phyloP scores from a whole-genome alignment of 2,113 vertebrate genomes.

The Setophaga kirtlandii region DNA sequence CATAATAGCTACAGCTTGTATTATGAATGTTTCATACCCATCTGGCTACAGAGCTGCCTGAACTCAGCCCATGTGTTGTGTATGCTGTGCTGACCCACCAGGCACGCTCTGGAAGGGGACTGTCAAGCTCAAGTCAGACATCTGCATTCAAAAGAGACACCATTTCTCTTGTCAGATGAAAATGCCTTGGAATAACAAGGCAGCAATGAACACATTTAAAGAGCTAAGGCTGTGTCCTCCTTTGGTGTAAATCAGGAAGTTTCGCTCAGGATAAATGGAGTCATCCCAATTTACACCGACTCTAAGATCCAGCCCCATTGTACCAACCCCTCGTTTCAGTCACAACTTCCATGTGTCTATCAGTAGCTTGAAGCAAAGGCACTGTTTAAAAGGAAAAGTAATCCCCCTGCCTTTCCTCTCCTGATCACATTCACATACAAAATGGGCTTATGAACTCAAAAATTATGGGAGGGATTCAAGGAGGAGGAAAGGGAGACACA shows the following conservation, averaged over 20 bases:
- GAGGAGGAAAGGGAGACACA: conserved; percentile 69
- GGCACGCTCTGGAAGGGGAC: neutral
- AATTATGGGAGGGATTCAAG: conserved; percentile 67
- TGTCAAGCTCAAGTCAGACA: neutral
- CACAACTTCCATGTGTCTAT: conserved; percentile 26
- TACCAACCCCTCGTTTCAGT: conserved; percentile 28
- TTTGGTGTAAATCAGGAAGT: neutral
- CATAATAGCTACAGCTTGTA: conserved; percentile 67
- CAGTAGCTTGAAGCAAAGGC: conserved; percentile 63
- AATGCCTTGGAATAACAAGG: conserved; percentile 20
- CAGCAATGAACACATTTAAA: conserved; percentile 6
- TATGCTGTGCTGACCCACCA: neutral
- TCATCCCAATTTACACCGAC: neutral
- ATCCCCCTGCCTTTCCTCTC: conserved; percentile 65
- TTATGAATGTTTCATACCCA: conserved; percentile 64
- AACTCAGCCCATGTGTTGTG: neutral
- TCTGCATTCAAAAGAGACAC: neutral
- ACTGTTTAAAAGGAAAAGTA: conserved; percentile 48
- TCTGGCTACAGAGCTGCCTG: conserved; percentile 51
- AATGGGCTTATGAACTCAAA: conserved; percentile 73
- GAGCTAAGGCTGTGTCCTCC: neutral
- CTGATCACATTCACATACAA: conserved; percentile 70
- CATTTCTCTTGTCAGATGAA: conserved; percentile 16
- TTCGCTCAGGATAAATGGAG: neutral
- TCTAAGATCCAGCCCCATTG: neutral